A percentile compares a stretch with the other conserved stretches of the same genome.
Conservation (phyloP, 2,888 invertebrate species). For the Perdita meconis region DNA sequence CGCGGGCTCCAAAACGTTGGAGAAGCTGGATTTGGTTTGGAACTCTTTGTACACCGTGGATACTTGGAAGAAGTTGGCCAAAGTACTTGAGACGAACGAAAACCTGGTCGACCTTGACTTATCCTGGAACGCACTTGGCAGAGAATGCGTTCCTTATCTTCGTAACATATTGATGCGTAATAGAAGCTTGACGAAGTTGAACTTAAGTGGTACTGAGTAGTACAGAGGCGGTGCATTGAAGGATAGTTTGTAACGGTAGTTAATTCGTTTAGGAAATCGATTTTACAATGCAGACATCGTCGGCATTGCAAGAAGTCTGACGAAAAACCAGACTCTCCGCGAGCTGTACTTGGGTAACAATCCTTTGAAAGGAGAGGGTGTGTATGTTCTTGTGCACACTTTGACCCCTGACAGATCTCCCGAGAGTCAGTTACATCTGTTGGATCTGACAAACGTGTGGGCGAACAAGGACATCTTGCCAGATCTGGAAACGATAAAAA, state of each 20-base stretch:
- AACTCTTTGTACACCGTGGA: conserved; percentile 84
- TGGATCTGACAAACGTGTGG: conserved; percentile 85
- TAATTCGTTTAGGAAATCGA: conserved; percentile 58
- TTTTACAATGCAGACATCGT: conserved; percentile 77
- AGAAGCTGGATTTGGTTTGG: conserved; percentile 85
- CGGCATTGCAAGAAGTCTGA: conserved; percentile 83
- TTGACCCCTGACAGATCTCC: conserved; percentile 76
- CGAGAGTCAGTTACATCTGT: conserved; percentile 77
- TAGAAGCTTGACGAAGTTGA: conserved; percentile 65
- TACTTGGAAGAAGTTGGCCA: conserved; percentile 82
- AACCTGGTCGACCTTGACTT: conserved; percentile 82
- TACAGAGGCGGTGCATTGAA: neutral
- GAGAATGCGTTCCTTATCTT: conserved; percentile 70
- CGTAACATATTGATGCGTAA: conserved; percentile 64
- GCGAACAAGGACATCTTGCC: conserved; percentile 83
- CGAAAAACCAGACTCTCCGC: conserved; percentile 83
- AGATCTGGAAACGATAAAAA: conserved; percentile 56
- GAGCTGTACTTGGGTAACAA: conserved; percentile 85
- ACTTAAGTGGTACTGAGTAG: conserved; percentile 73
- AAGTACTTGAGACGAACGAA: conserved; percentile 79
- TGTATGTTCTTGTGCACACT: conserved; percentile 81
- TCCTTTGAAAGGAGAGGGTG: conserved; percentile 84
- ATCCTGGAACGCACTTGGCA: conserved; percentile 85
- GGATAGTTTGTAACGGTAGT: neutral
- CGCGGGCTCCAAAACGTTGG: conserved; percentile 82